Evolutionary conservation across 2,888 invertebrate genomes (phyloP).

Genomic region (Lampropteryx suffumata): DNA sequence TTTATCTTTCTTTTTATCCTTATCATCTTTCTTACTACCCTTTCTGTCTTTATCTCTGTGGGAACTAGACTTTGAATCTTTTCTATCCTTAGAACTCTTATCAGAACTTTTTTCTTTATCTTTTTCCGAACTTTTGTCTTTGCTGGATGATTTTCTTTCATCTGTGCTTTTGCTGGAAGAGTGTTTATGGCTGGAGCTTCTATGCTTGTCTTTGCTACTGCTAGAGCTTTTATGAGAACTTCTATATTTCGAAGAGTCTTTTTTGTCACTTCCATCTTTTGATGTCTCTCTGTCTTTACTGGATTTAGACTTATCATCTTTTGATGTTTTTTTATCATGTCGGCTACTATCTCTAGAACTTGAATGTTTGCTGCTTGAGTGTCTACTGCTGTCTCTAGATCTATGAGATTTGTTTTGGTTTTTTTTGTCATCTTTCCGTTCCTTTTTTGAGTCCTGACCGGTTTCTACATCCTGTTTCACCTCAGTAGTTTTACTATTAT

Average conservation of each 20-base stretch:
- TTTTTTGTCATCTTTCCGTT: slow-evolving; percentile 62
- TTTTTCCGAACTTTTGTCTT: slow-evolving; percentile 45
- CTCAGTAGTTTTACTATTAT: slow-evolving; percentile 65
- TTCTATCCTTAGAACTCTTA: slow-evolving; percentile 60
- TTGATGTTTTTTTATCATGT: slow-evolving; percentile 64
- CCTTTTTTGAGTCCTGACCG: slow-evolving; percentile 62
- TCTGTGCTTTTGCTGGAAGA: slow-evolving; percentile 61
- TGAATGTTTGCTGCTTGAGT: slow-evolving; percentile 69
- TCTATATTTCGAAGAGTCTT: slow-evolving; percentile 69
- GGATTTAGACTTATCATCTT: slow-evolving; percentile 63
- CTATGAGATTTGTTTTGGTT: slow-evolving; percentile 68
- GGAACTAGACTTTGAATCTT: slow-evolving; percentile 63
- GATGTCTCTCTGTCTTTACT: slow-evolving; percentile 63
- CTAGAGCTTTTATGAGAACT: slow-evolving; percentile 68
- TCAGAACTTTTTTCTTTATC: slow-evolving; percentile 50
- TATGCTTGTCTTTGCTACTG: slow-evolving; percentile 54
- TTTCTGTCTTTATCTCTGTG: slow-evolving; percentile 71
- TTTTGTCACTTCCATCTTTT: slow-evolving; percentile 62
- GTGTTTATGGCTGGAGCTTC: slow-evolving; percentile 59
- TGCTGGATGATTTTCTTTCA: slow-evolving; percentile 54
- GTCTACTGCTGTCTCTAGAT: slow-evolving; percentile 68
- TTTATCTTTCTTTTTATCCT: slow-evolving; percentile 75
- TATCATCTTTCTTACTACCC: slow-evolving; percentile 66
- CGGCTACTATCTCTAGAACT: slow-evolving; percentile 64
- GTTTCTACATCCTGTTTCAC: slow-evolving; percentile 61